phyloP scores from a whole-genome alignment of 2,888 invertebrate species.

The Caenorhabditis sp. region DNA sequence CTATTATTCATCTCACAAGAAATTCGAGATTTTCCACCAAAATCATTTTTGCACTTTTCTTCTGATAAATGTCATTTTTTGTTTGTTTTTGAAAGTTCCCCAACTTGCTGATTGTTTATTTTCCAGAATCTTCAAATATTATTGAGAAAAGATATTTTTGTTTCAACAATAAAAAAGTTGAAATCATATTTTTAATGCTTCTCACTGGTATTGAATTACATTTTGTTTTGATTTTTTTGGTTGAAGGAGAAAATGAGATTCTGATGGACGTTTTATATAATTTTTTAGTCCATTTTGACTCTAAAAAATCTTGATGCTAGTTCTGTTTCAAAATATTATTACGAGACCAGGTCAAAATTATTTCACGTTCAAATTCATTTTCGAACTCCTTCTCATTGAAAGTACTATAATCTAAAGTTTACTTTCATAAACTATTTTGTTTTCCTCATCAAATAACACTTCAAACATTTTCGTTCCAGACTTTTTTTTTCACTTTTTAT shows the following conservation, averaged over 20 bases:
- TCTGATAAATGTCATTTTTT: background rate
- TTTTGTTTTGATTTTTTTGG: background rate
- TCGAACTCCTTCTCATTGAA: no score
- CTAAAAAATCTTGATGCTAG: no score
- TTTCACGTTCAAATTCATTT: no score
- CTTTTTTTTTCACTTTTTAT: background rate
- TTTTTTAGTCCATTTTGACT: no score
- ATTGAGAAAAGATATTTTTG: background rate
- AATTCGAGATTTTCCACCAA: background rate
- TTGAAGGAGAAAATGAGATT: background rate
- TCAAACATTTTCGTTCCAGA: background rate
- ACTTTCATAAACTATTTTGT: no score
- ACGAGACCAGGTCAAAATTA: no score
- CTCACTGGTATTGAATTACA: background rate
- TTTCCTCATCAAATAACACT: background rate
- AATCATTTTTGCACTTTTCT: background rate
- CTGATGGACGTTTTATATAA: no score
- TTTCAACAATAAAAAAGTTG: background rate
- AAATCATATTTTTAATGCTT: background rate
- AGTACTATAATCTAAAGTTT: no score
- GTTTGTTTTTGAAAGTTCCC: background rate
- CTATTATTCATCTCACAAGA: background rate
- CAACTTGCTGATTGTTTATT: background rate
- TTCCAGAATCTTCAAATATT: background rate
- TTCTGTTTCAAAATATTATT: no score